phyloP scores from a whole-genome alignment of 1,140 invertebrate genomes.

The Pseudoatta argentina region DNA sequence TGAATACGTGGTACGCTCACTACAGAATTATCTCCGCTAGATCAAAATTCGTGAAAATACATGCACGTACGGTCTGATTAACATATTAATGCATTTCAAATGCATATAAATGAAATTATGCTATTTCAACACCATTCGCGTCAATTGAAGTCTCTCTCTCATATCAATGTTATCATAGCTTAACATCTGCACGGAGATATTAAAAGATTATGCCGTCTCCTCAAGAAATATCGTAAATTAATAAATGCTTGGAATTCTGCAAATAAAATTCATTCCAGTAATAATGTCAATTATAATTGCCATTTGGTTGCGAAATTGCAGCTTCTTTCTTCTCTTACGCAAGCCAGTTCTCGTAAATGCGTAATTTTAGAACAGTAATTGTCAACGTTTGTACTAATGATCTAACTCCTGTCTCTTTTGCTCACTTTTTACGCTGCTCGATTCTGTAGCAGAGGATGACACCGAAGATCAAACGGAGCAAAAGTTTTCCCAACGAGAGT shows the following conservation, averaged over 20 bases:
- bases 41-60: constrained; percentile 15
- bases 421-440: constrained; percentile 53
- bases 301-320: not conserved
- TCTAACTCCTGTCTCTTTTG: constrained; percentile 67
- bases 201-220: not conserved
- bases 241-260: not conserved
- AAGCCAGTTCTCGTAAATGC: not conserved
- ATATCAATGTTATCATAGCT: not conserved
- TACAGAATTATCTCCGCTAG: constrained; percentile 11
- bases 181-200: not conserved
- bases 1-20: not conserved
- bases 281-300: not conserved
- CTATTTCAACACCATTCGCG: constrained; percentile 8
- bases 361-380: not conserved
- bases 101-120: constrained; percentile 16
- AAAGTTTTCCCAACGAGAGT: constrained; percentile 81
- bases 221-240: not conserved
- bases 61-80: constrained; percentile 12
- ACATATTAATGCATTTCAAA: constrained; percentile 29
- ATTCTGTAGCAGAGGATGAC: constrained; percentile 76
- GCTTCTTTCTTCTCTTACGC: not conserved
- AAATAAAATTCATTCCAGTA: not conserved
- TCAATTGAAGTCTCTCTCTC: not conserved
- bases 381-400: constrained; percentile 54
- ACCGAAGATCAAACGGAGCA: constrained; percentile 80